A percentile compares a stretch with the other conserved stretches of the same genome.
phyloP scores from a whole-genome alignment of 2,113 vertebrate genomes.

The Phycodurus eques region DNA sequence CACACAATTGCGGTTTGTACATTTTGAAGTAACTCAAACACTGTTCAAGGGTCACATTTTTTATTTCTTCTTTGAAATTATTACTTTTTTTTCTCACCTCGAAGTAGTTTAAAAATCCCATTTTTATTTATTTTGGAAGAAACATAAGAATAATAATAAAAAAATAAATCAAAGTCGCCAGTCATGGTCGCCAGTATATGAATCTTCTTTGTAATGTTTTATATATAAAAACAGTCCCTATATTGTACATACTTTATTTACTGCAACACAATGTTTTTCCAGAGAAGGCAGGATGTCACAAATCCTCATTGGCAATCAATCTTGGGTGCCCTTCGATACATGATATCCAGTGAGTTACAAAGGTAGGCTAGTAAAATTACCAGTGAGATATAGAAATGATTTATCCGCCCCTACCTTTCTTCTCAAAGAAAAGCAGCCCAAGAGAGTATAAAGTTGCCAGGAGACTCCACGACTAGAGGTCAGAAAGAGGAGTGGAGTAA shows the following conservation, averaged over 20 bases:
- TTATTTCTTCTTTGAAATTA: too few species aligned
- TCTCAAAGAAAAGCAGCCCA: not conserved
- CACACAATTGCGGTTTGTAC: too few species aligned
- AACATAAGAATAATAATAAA: too few species aligned
- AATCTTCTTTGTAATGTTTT: too few species aligned
- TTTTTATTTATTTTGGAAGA: too few species aligned
- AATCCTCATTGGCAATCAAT: not conserved
- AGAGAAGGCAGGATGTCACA: not conserved
- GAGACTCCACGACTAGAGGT: conserved; percentile 42
- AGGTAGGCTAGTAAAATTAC: not conserved
- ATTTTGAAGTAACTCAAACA: too few species aligned
- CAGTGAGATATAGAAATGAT: conserved; percentile 8
- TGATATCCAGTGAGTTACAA: not conserved
- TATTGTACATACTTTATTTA: not conserved
- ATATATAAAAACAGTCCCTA: too few species aligned
- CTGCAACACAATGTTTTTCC: not conserved
- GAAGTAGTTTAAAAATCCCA: too few species aligned
- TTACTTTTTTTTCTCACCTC: too few species aligned
- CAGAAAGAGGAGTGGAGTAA: conserved; percentile 25
- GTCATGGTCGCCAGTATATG: too few species aligned
- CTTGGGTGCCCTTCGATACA: not conserved
- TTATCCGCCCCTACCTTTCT: conserved; percentile 1
- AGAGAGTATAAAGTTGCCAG: conserved; percentile 44
- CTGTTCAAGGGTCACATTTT: too few species aligned
- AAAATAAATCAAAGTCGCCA: too few species aligned